Base-by-base conservation (phyloP, 2,888 invertebrate genomes). In the Neoaliturus tenellus region DNA sequence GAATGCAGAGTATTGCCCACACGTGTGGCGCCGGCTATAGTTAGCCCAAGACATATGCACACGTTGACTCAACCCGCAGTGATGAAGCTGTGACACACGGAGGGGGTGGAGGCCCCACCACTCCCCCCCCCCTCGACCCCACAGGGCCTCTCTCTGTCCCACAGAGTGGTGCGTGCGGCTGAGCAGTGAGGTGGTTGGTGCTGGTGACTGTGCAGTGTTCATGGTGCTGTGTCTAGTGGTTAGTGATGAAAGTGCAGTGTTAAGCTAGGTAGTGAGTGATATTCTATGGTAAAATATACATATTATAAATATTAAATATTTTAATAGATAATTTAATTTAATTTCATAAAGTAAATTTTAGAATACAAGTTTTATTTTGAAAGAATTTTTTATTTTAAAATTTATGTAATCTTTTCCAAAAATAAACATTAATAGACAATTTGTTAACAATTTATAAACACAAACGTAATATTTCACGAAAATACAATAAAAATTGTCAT, bases 11-110 rank as follows among this genome's bases (percentile, higher is more conserved):
- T 28, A n/a, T 31, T 8, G 28, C 31, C 31, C 28, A 28, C 62
- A 28, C 62, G 31, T 31, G 51, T 51, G 51, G 14, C 1, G 6
- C 12, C 1, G 31, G 25, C 62, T 62, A 62, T 62, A 62, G 62
- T 62, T 62, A 62, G 62, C 62, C 31, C 31, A 3, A 62, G 62
- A 62, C 62, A 62, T 12, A 62, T 62, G 31, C 62, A 62, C 14
- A 62, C 31, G 62, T 62, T 62, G 62, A 62, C 28, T 62, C 62
- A 62, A 28, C 62, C 39, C 39, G 39, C n/a, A 39, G 5, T 28
- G 31, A 62, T 31, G 5, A 31, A 17, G 31, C 28, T 31, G 62
- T 62, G 62, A 28, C 62, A 62, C 55, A 8, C 14, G 62, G 62
- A 23, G 25, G 25, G 20, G 31, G 62, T 10, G 67, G 35, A 33